These are phyloP conservation scores for Noctua janthina DNA, from an alignment of 2,888 invertebrate genomes.

Conservation along the genomic window DNA sequence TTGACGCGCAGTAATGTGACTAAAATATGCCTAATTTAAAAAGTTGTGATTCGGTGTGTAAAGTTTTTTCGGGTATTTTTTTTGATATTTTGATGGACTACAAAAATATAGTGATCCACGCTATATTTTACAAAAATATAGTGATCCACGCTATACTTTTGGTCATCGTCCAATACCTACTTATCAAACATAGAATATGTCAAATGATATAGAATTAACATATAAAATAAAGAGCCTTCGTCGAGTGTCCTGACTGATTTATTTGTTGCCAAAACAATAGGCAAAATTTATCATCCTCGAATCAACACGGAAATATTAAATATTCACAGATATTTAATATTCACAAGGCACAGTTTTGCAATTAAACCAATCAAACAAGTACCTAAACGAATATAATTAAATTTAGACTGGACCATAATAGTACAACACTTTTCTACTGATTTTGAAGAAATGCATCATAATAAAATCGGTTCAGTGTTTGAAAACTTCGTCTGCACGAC, in stretches of 20 bases:
- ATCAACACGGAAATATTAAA: constrained; percentile 30
- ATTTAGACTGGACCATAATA: too few species aligned
- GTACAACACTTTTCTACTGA: too few species aligned
- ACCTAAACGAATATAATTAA: too few species aligned
- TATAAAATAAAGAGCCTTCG: neutral
- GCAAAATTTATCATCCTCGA: neutral
- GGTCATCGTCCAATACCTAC: neutral
- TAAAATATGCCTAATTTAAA: too few species aligned
- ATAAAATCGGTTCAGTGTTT: neutral
- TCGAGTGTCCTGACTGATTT: neutral
- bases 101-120: too few species aligned
- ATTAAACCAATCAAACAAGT: neutral
- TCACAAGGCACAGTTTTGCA: constrained; percentile 14
- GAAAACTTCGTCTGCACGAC: neutral
- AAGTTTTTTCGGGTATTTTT: too few species aligned
- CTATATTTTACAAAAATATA: too few species aligned
- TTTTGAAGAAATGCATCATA: neutral
- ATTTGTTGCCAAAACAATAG: constrained; percentile 33
- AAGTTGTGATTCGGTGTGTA: too few species aligned
- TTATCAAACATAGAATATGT: neutral
- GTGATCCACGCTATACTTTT: too few species aligned
- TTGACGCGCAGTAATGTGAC: too few species aligned
- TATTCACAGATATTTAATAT: constrained; percentile 4
- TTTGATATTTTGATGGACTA: too few species aligned
- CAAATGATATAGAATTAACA: too few species aligned